phyloP scores from a whole-genome alignment of 2,888 invertebrate genomes.

The Hirtodrosophila alboralis region DNA sequence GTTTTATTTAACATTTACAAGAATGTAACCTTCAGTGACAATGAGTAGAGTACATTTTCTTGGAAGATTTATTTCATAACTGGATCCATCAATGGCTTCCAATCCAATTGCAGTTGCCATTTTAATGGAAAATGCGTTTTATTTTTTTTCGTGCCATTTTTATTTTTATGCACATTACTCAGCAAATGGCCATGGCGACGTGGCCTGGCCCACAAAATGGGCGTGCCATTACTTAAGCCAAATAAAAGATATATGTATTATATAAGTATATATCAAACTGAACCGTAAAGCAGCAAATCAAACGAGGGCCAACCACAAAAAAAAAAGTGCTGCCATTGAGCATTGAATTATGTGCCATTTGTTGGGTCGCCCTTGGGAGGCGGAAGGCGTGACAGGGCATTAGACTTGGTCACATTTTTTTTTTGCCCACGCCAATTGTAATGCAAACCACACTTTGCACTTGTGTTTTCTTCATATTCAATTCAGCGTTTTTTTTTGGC shows the following conservation, averaged over 20 bases:
- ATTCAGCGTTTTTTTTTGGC: conserved; percentile 16
- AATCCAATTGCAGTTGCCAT: conserved; percentile 21
- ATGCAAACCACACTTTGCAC: conserved; percentile 38
- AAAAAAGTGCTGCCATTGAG: conserved; percentile 26
- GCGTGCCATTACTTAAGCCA: conserved; percentile 31
- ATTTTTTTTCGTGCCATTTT: conserved; percentile 38
- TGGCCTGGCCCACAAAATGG: conserved; percentile 32
- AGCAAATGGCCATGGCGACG: conserved; percentile 12
- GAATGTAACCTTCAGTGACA: conserved; percentile 4
- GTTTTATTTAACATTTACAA: no score
- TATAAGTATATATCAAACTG: conserved; percentile 5
- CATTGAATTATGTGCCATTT: conserved; percentile 35
- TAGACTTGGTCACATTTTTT: conserved; percentile 13
- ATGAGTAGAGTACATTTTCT: conserved; percentile 3
- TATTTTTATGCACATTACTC: conserved; percentile 36
- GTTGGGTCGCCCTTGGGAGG: conserved; percentile 14
- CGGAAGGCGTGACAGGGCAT: conserved; percentile 14
- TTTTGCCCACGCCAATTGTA: no score
- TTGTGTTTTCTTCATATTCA: conserved; percentile 31
- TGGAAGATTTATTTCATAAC: conserved; percentile 8
- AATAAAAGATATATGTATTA: conserved; percentile 29
- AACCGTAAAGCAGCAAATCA: conserved; percentile 28
- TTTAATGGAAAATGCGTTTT: conserved; percentile 38
- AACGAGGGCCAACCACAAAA: conserved; percentile 21
- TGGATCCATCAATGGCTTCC: conserved; percentile 8